A percentile compares a stretch with the other conserved stretches of the same genome.
Evolutionary conservation across 2,113 vertebrate genomes (phyloP).

Genomic region (Potamarius usumacintae): DNA sequence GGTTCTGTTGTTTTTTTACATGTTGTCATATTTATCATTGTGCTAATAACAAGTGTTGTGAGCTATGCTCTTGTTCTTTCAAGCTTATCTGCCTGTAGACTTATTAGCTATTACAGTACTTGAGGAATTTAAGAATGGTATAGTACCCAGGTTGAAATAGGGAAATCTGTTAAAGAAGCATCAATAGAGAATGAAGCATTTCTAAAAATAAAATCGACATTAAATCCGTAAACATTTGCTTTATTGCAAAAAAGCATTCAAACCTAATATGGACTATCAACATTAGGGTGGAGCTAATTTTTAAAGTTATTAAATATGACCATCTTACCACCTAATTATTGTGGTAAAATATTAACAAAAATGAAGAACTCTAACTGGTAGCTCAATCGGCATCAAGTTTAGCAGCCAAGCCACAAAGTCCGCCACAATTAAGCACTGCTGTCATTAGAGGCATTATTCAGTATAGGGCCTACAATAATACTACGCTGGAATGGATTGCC

Average conservation of each 20-base stretch:
- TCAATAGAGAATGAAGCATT: background rate
- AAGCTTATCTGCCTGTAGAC: background rate
- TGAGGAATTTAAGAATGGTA: background rate
- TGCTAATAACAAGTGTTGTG: conserved; percentile 5
- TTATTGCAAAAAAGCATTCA: background rate
- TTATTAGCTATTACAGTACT: background rate
- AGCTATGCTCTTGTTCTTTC: background rate
- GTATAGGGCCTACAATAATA: no score
- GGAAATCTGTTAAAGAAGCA: background rate
- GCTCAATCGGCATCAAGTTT: no score
- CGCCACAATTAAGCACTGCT: no score
- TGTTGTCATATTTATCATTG: background rate
- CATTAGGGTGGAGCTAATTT: no score
- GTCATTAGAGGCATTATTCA: no score
- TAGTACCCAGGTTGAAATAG: background rate
- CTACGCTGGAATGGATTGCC: no score
- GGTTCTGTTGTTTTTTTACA: conserved; percentile 4
- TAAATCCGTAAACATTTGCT: background rate
- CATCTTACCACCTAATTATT: no score
- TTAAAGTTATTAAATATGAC: no score
- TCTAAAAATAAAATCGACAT: background rate
- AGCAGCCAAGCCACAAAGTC: no score
- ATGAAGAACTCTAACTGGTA: no score
- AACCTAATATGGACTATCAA: no score
- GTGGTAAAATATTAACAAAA: no score